Percentiles rank a stretch among this genome's conserved stretches.
Evolutionary conservation across 2,113 vertebrate species (phyloP).

Genomic region (Chrysochloris asiatica): DNA sequence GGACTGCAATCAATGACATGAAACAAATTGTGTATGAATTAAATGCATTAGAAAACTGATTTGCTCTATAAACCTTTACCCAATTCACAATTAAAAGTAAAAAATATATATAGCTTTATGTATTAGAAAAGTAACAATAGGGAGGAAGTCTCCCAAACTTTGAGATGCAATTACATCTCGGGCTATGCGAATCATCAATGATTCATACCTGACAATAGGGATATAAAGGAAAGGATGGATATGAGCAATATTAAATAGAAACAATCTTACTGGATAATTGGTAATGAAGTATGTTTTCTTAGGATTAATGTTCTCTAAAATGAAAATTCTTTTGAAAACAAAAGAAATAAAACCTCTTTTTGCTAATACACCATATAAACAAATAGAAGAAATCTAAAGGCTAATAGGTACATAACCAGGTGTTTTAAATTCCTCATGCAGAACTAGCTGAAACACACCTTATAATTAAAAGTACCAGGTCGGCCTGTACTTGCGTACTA

Average conservation of each 20-base stretch:
- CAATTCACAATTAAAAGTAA: no score
- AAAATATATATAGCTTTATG: no score
- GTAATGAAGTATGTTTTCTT: background rate
- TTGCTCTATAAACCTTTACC: no score
- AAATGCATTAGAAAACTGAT: no score
- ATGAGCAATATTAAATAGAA: background rate
- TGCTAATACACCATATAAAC: background rate
- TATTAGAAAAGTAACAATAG: background rate
- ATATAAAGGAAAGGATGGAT: background rate
- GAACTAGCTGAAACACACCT: background rate
- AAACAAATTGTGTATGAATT: no score
- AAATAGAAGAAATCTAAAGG: background rate
- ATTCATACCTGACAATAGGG: background rate
- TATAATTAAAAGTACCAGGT: background rate
- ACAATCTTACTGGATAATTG: no score
- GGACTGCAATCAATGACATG: no score
- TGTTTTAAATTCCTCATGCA: background rate
- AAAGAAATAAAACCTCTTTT: background rate
- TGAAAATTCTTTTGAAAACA: no score
- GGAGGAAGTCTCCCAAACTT: background rate
- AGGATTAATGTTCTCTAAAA: background rate
- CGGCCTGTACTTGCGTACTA: background rate
- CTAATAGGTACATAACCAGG: background rate
- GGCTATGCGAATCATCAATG: background rate
- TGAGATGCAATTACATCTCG: background rate